phyloP scores from a whole-genome alignment of 2,888 invertebrate species.

The Dioctria rufipes region DNA sequence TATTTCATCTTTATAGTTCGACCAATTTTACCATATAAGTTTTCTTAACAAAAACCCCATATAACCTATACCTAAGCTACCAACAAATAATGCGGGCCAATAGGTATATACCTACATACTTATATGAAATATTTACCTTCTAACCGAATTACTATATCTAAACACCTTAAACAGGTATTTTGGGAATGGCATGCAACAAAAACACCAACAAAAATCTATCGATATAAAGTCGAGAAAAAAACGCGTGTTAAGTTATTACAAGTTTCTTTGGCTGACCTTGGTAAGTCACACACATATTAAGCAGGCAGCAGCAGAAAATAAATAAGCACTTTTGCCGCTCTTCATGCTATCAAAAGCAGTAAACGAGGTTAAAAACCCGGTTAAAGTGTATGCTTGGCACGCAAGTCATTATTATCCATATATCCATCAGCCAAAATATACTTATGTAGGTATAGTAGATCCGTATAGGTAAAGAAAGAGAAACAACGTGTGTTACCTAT shows the following conservation, averaged over 20 bases:
- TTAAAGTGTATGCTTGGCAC: background rate
- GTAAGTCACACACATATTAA: background rate
- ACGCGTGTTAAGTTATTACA: background rate
- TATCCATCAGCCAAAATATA: background rate
- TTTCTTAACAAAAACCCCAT: background rate
- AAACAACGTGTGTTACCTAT: no score
- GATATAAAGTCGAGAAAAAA: background rate
- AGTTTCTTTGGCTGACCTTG: conserved; percentile 6
- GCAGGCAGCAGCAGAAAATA: background rate
- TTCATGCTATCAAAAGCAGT: background rate
- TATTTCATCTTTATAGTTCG: background rate
- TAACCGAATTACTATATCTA: background rate
- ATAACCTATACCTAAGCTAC: no score
- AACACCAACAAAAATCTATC: background rate
- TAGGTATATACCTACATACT: background rate
- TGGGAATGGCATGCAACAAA: background rate
- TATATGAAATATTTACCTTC: background rate
- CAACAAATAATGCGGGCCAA: no score
- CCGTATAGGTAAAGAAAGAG: no score
- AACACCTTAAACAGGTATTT: background rate
- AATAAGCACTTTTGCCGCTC: background rate
- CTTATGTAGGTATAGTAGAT: no score
- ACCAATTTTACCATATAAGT: no score
- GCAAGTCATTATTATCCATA: background rate
- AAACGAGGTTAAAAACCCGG: conserved; percentile 3